Evolutionary conservation across 2,113 vertebrate species (phyloP).

Genomic region (Plestiodon gilberti): DNA sequence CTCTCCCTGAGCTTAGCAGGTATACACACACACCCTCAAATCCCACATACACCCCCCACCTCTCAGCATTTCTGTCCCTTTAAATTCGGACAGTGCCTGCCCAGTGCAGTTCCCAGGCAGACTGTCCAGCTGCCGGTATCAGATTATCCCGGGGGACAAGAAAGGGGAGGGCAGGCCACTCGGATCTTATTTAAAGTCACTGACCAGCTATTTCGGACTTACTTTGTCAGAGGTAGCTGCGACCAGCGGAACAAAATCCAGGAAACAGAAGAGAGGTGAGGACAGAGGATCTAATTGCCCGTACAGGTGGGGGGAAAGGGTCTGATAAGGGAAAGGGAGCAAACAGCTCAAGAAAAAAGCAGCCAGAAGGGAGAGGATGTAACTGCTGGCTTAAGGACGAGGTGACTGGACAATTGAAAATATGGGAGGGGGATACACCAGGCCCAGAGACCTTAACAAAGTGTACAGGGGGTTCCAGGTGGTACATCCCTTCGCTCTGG

Average conservation of each 20-base stretch:
- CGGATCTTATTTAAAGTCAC: conserved; percentile 61
- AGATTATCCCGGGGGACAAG: conserved; percentile 52
- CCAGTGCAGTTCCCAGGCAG: conserved; percentile 7
- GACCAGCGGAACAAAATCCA: too few species aligned
- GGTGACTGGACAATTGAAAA: not conserved
- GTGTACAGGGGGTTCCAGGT: not conserved
- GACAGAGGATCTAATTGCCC: too few species aligned
- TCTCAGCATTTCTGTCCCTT: not conserved
- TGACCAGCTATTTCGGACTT: accelerated
- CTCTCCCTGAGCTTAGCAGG: not conserved
- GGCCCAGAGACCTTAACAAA: not conserved
- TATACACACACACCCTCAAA: not conserved
- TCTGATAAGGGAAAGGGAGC: too few species aligned
- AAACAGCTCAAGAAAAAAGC: not conserved
- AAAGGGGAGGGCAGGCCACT: conserved; percentile 41
- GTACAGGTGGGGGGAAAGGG: not conserved
- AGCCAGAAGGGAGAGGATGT: not conserved
- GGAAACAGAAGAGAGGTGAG: not conserved
- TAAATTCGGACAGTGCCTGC: not conserved
- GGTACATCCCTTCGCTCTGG: not conserved
- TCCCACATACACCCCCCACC: not conserved
- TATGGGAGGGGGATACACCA: not conserved
- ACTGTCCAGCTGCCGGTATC: conserved; percentile 53
- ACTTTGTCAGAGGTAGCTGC: not conserved
- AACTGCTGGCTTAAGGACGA: too few species aligned